Evolutionary conservation across 1,140 invertebrate genomes (phyloP).

Genomic region (Ptiloglossa arizonensis): DNA sequence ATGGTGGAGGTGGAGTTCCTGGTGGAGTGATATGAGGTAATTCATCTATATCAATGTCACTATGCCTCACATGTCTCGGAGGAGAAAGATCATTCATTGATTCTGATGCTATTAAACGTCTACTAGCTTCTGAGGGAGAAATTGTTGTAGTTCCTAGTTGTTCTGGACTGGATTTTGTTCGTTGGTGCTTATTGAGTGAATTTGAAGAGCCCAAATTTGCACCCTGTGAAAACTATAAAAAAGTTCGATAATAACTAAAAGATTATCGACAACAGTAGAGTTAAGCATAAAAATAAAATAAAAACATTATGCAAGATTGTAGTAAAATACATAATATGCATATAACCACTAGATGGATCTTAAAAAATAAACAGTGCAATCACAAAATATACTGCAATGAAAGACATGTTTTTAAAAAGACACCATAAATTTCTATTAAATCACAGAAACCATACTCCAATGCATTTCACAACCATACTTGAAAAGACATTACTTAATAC

Average conservation of each 20-base stretch:
- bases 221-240: slow-evolving; percentile 77
- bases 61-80: slow-evolving; percentile 73
- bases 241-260: slow-evolving; percentile 8
- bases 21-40: slow-evolving; percentile 86
- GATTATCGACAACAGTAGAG: background rate
- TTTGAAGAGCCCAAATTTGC: slow-evolving; percentile 73
- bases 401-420: slow-evolving; percentile 9
- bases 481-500: slow-evolving; percentile 22
- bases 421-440: background rate
- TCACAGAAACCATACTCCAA: slow-evolving; percentile 14
- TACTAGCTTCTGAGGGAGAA: slow-evolving; percentile 80
- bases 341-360: background rate
- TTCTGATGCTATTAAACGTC: slow-evolving; percentile 83
- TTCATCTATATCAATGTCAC: slow-evolving; percentile 68
- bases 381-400: slow-evolving; percentile 5
- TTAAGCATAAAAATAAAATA: background rate
- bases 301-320: background rate
- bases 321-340: slow-evolving; percentile 13
- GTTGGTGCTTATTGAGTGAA: slow-evolving; percentile 83
- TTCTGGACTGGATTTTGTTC: slow-evolving; percentile 88
- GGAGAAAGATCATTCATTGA: slow-evolving; percentile 84
- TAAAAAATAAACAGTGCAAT: slow-evolving; percentile 24
- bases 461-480: slow-evolving; percentile 13
- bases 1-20: slow-evolving; percentile 93
- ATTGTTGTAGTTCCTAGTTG: slow-evolving; percentile 82